A percentile compares a stretch with the other conserved stretches of the same genome.
Evolutionary conservation across 2,113 vertebrate species (phyloP).

Genomic region (Kryptolebias marmoratus): DNA sequence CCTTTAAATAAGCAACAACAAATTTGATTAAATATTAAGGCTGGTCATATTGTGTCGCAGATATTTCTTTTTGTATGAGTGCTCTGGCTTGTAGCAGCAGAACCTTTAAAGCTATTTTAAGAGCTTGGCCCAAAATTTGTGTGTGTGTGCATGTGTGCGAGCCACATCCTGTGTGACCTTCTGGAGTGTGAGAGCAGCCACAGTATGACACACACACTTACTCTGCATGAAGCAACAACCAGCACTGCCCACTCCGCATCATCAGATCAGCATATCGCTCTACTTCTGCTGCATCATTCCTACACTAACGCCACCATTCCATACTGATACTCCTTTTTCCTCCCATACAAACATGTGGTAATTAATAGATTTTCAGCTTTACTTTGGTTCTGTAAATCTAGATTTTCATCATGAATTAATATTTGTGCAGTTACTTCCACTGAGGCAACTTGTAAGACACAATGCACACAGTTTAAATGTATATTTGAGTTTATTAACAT

Average conservation of each 20-base stretch:
- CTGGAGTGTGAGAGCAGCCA: conserved; percentile 72
- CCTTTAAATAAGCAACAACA: background rate
- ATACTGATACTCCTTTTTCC: background rate
- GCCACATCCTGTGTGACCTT: conserved; percentile 76
- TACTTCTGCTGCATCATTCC: conserved; percentile 51
- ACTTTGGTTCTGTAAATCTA: conserved; percentile 3
- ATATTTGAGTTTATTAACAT: conserved; percentile 58
- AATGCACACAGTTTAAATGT: too few species aligned
- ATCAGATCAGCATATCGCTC: conserved; percentile 53
- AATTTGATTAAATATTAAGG: conserved; percentile 1
- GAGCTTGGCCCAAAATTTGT: conserved; percentile 41
- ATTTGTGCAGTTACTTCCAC: too few species aligned
- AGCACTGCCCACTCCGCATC: conserved; percentile 58
- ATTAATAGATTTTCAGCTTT: background rate
- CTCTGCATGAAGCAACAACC: conserved; percentile 56
- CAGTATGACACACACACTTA: conserved; percentile 63
- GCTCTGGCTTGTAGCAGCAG: conserved; percentile 11
- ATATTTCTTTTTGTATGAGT: background rate
- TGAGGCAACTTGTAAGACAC: too few species aligned
- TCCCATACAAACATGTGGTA: background rate
- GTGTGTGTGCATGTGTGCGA: conserved; percentile 31
- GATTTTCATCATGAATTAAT: conserved; percentile 13
- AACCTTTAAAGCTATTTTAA: conserved; percentile 60
- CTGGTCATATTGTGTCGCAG: background rate
- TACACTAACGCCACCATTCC: conserved; percentile 28